A percentile compares a stretch with the other conserved stretches of the same genome.
Evolutionary conservation across 2,888 invertebrate genomes (phyloP).

Genomic region (Ceriagrion tenellum): DNA sequence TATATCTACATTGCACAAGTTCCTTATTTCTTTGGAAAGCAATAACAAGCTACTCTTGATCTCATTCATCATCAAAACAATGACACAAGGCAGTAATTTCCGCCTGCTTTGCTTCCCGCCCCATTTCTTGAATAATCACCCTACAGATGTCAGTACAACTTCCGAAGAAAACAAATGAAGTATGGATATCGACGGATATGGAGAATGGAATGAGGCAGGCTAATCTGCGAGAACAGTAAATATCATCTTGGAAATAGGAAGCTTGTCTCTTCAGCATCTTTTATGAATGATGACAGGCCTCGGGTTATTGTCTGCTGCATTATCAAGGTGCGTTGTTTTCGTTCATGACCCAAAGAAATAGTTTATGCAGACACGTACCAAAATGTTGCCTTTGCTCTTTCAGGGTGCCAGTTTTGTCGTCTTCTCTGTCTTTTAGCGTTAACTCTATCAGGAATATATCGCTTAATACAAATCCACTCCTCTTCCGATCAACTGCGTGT

Average conservation of each 20-base stretch:
- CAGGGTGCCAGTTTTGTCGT: conserved; percentile 24
- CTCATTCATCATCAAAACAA: neutral
- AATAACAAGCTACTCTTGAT: conserved; percentile 30
- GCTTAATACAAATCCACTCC: conserved; percentile 73
- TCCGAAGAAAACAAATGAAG: neutral
- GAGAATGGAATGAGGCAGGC: neutral
- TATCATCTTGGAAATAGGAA: neutral
- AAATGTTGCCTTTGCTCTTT: neutral
- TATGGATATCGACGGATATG: neutral
- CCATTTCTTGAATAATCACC: neutral
- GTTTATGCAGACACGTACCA: neutral
- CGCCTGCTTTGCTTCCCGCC: neutral
- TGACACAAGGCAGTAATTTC: neutral
- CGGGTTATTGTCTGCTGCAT: conserved; percentile 39
- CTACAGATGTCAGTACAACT: neutral
- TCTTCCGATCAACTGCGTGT: conserved; percentile 76
- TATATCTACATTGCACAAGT: conserved; percentile 26
- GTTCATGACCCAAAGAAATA: too few relatives aligned
- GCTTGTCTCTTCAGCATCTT: neutral
- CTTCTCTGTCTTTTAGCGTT: neutral
- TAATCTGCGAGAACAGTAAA: neutral
- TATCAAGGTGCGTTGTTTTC: conserved; percentile 30
- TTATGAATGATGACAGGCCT: conserved; percentile 38
- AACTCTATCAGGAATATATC: conserved; percentile 22
- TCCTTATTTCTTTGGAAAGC: conserved; percentile 17